These are phyloP conservation scores for Gadus chalcogrammus DNA, from an alignment of 2,113 vertebrate genomes.

Conservation along the genomic window DNA sequence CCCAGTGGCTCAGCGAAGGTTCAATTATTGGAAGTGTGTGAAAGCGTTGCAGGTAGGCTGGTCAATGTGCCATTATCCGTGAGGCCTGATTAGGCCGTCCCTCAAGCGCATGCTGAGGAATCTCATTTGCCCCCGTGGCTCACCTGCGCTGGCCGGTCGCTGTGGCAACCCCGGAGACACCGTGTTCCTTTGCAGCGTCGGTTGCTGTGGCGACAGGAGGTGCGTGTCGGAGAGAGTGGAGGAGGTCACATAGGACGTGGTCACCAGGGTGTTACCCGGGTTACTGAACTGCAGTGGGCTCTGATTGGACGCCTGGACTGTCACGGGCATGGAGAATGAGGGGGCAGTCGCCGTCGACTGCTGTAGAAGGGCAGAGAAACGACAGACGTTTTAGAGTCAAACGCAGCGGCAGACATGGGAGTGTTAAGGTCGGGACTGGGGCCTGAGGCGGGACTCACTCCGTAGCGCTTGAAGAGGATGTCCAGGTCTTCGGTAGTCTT, in stretches of 20 bases:
- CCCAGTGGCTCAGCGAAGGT: no score
- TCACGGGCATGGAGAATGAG: slow-evolving; percentile 95
- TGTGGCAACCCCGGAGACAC: slow-evolving; percentile 94
- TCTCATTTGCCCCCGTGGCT: slow-evolving; percentile 36
- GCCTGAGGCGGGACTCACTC: slow-evolving; percentile 80
- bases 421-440: background rate
- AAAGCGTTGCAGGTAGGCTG: background rate
- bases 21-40: no score
- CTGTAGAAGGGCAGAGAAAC: slow-evolving; percentile 38
- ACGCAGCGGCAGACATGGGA: background rate
- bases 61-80: background rate
- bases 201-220: slow-evolving; percentile 93
- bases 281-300: slow-evolving; percentile 93
- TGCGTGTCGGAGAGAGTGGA: slow-evolving; percentile 90
- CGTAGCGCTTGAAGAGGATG: slow-evolving; percentile 94
- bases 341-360: slow-evolving; percentile 90
- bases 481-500: slow-evolving; percentile 93
- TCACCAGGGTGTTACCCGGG: slow-evolving; percentile 88
- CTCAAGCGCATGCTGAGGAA: slow-evolving; percentile 5
- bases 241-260: slow-evolving; percentile 89
- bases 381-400: background rate
- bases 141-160: slow-evolving; percentile 94
- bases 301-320: slow-evolving; percentile 90
- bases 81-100: background rate
- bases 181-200: slow-evolving; percentile 87